phyloP scores from a whole-genome alignment of 2,113 vertebrate genomes.

The Tachysurus vachellii region DNA sequence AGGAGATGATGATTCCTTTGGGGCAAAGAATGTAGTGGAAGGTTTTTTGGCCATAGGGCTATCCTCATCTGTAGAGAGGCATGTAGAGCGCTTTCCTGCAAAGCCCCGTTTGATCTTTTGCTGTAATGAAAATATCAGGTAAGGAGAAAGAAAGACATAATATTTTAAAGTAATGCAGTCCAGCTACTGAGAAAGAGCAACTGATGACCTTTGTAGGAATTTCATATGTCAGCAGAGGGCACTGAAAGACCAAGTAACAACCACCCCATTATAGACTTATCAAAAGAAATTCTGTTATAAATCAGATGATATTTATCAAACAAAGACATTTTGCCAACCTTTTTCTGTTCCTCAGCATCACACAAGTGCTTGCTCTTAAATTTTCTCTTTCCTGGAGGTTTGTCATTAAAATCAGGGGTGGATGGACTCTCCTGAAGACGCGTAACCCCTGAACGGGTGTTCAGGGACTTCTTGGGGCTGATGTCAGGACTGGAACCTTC shows the following conservation, averaged over 20 bases:
- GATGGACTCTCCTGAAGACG: slow-evolving; percentile 70
- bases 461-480: slow-evolving; percentile 60
- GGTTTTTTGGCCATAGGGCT: slow-evolving; percentile 69
- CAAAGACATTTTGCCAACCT: slow-evolving; percentile 70
- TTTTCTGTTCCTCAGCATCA: slow-evolving; percentile 80
- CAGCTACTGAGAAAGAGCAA: slow-evolving; percentile 41
- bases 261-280: neutral
- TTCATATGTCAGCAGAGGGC: slow-evolving; percentile 69
- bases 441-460: slow-evolving; percentile 71
- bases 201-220: slow-evolving; percentile 28
- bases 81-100: slow-evolving; percentile 65
- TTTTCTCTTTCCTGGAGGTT: slow-evolving; percentile 96
- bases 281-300: neutral
- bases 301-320: neutral
- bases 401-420: slow-evolving; percentile 78
- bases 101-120: slow-evolving; percentile 69
- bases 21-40: slow-evolving; percentile 61
- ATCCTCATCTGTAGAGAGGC: slow-evolving; percentile 57
- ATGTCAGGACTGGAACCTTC: slow-evolving; percentile 60
- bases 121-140: slow-evolving; percentile 58
- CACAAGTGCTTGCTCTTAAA: slow-evolving; percentile 96
- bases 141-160: slow-evolving; percentile 39
- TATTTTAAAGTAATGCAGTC: slow-evolving; percentile 36
- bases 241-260: slow-evolving; percentile 60
- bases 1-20: slow-evolving; percentile 65